Evolutionary conservation across 2,888 invertebrate species (phyloP).

Genomic region (Tuta absoluta): DNA sequence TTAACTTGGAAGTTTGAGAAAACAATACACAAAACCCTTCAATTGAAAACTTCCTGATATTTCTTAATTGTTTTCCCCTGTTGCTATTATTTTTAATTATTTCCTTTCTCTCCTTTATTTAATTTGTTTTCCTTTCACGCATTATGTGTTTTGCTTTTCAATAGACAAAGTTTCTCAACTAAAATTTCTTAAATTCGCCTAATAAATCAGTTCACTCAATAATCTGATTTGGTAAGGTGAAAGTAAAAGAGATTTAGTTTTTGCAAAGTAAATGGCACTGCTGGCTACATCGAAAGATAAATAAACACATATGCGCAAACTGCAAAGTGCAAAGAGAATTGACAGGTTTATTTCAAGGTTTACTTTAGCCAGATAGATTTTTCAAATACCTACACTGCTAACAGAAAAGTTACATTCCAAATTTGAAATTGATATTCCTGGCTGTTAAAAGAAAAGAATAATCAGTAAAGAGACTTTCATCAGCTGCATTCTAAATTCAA

Average conservation of each 20-base stretch:
- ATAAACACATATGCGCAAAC: too few species aligned
- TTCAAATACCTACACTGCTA: background rate
- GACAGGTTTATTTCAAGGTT: too few species aligned
- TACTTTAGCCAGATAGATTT: background rate
- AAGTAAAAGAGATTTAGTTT: too few species aligned
- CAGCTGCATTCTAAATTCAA: constrained; percentile 19
- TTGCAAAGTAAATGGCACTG: too few species aligned
- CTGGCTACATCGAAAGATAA: too few species aligned
- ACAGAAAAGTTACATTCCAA: background rate
- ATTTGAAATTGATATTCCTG: background rate
- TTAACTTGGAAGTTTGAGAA: background rate
- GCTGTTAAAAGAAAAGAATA: constrained; percentile 1
- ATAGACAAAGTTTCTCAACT: background rate
- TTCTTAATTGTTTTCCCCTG: constrained; percentile 38
- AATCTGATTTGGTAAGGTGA: too few species aligned
- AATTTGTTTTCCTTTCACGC: background rate
- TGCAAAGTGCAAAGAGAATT: too few species aligned
- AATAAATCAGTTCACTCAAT: background rate
- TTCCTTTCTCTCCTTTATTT: constrained; percentile 1
- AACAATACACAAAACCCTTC: constrained; percentile 5
- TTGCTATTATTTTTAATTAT: constrained; percentile 13
- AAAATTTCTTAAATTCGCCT: background rate
- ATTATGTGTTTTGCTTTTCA: background rate
- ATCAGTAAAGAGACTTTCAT: background rate
- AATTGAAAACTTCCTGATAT: constrained; percentile 33